Base-by-base conservation (phyloP, 30 jellyfish, hydroid and myxozoan species). In the Aurelia aurita region DNA sequence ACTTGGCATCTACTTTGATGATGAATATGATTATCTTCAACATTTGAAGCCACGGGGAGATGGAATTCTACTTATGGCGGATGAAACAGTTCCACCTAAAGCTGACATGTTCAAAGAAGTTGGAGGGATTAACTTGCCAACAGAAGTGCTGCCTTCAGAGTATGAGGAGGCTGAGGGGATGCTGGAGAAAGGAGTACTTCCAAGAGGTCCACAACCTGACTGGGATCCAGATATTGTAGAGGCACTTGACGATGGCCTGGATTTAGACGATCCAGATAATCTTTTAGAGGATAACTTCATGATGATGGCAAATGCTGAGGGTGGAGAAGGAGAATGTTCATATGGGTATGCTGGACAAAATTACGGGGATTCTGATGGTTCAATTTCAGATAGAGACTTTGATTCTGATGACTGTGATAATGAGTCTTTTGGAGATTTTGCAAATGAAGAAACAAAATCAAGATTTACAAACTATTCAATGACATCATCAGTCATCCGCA, bases 201-300 rank as follows among this genome's bases (percentile, higher is more conserved):
- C 97, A 5, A 72, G 95, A 19, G 98, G 98, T 14, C 96, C 96
- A 3, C 96, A 93, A 21, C 98, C 98, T 29, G 89, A 93, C 55
- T 86, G 96, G 96, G 98, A 93, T 72, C 98, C 98, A 27, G 98
- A 93, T 84, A 88, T 93, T 51, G 98, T 93, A 44, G 97, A 77
- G 61, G 97, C 97, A 1, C 80, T 93, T 22, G 98, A 93, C 77
- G 98, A 84, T 35, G 98, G 90, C 60, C 53, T 93, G 60, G 97
- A 93, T 63, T 63, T 86, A 59, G 97, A 93, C 13, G 95, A 91
- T 54, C 98, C 98, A 25, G 95, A 77, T 5, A 93, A 93, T 58
- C 19, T 93, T 11, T 64, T 93, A 13, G 98, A 93, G 13, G 98
- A 93, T 53, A 88, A 93, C 45, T 93, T 93, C 83, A 77, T 93